Conservation (phyloP, 2,113 vertebrate species). For the Nothobranchius furzeri region DNA sequence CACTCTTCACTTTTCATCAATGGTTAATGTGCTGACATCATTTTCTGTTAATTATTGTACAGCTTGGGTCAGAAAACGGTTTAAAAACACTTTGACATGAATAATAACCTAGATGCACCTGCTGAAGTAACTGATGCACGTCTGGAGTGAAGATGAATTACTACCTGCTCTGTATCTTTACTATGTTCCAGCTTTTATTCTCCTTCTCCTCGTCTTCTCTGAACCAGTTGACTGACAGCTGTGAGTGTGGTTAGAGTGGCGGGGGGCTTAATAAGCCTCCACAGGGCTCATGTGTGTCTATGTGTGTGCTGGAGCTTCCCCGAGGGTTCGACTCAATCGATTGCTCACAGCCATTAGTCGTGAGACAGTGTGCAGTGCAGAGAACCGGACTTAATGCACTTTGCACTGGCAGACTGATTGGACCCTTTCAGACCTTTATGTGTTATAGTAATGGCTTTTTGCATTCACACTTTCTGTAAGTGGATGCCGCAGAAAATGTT, state of each 20-base stretch:
- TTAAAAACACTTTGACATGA: no score
- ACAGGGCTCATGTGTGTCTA: conserved; percentile 10
- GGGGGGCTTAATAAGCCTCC: conserved; percentile 27
- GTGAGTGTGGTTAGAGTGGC: conserved; percentile 30
- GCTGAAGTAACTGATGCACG: no score
- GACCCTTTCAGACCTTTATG: conserved; percentile 34
- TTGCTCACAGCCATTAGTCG: conserved; percentile 49
- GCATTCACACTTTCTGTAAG: conserved; percentile 14
- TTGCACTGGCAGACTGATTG: conserved; percentile 43
- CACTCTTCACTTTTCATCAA: no score
- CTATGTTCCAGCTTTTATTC: conserved; percentile 4
- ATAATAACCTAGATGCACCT: no score
- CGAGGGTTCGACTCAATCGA: conserved; percentile 32
- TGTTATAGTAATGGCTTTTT: conserved; percentile 27
- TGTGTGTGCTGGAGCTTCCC: conserved; percentile 12
- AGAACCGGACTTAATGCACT: conserved; percentile 39
- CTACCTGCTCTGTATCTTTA: neutral
- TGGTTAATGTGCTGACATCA: no score
- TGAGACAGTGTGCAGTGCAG: conserved; percentile 26
- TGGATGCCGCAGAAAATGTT: conserved; percentile 4
- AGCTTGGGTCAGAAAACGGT: no score
- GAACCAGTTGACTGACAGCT: conserved; percentile 37
- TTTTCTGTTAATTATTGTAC: no score
- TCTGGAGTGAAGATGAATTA: neutral
- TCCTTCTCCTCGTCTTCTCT: conserved; percentile 6